These are phyloP conservation scores for Rhyacophila evoluta DNA, from an alignment of 2,888 invertebrate genomes.

Conservation along the genomic window DNA sequence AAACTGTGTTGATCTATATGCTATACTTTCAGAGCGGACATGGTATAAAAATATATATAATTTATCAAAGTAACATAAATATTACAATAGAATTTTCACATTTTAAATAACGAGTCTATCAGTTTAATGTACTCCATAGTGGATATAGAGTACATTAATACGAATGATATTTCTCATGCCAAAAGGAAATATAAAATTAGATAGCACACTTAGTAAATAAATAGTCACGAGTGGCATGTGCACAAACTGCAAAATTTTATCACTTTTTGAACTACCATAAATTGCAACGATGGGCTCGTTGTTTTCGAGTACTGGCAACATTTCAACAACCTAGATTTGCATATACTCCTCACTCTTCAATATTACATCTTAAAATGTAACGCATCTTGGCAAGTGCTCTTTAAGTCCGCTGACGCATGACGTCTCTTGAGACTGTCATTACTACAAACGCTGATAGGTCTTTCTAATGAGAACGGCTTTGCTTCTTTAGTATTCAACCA, in stretches of 20 bases:
- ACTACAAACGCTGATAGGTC: background rate
- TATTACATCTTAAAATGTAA: slow-evolving; percentile 3
- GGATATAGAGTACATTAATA: too few relatives aligned
- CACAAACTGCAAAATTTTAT: background rate
- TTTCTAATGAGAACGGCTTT: background rate
- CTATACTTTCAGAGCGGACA: too few relatives aligned
- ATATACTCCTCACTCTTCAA: background rate
- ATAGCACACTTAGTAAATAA: too few relatives aligned
- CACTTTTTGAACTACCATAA: background rate
- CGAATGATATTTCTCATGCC: too few relatives aligned
- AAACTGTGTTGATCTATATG: too few relatives aligned
- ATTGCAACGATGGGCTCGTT: background rate
- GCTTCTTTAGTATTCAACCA: background rate
- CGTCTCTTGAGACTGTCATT: slow-evolving; percentile 19
- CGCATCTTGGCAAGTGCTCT: slow-evolving; percentile 10
- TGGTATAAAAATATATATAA: too few relatives aligned
- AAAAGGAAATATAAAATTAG: too few relatives aligned
- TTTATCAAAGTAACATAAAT: too few relatives aligned
- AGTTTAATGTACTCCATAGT: too few relatives aligned
- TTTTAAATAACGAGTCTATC: too few relatives aligned
- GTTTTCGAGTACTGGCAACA: slow-evolving; percentile 1
- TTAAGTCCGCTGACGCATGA: background rate
- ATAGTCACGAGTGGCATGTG: too few relatives aligned
- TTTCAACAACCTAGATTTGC: slow-evolving; percentile 1
- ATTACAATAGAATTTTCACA: too few relatives aligned